Evolutionary conservation across 2,113 vertebrate species (phyloP).

Genomic region (Menidia beryllina): DNA sequence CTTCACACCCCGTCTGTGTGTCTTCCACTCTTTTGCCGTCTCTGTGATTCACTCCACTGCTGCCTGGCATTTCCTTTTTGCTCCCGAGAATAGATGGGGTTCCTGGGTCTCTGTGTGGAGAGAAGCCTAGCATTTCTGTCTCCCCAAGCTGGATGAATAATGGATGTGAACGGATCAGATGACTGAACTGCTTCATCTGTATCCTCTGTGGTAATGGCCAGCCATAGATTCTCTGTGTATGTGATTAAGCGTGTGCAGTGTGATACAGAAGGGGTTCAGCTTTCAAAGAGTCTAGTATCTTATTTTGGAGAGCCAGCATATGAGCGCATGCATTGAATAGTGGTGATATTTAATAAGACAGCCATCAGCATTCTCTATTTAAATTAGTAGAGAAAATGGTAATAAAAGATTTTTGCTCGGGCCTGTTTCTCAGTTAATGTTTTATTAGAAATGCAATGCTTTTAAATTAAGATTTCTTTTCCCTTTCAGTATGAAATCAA

Average conservation of each 20-base stretch:
- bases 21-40: conserved; percentile 29
- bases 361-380: conserved; percentile 70
- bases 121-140: conserved; percentile 61
- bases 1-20: conserved; percentile 19
- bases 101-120: conserved; percentile 65
- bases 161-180: conserved; percentile 78
- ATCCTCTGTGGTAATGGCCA: conserved; percentile 71
- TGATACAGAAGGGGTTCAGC: conserved; percentile 12
- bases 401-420: conserved; percentile 68
- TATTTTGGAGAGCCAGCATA: conserved; percentile 20
- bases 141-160: conserved; percentile 76
- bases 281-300: conserved; percentile 45
- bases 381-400: conserved; percentile 67
- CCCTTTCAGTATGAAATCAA: conserved; percentile 75
- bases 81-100: conserved; percentile 72
- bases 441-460: conserved; percentile 79
- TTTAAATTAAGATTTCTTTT: conserved; percentile 76
- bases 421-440: conserved; percentile 70
- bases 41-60: conserved; percentile 48
- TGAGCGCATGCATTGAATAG: conserved; percentile 34
- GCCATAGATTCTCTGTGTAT: conserved; percentile 51
- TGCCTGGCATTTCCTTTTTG: conserved; percentile 58
- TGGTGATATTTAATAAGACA: conserved; percentile 56
- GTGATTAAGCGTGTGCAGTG: conserved; percentile 31
- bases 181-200: conserved; percentile 77